These are phyloP conservation scores for Pheosia gnoma DNA, from an alignment of 2,888 invertebrate species.

Conservation along the genomic window DNA sequence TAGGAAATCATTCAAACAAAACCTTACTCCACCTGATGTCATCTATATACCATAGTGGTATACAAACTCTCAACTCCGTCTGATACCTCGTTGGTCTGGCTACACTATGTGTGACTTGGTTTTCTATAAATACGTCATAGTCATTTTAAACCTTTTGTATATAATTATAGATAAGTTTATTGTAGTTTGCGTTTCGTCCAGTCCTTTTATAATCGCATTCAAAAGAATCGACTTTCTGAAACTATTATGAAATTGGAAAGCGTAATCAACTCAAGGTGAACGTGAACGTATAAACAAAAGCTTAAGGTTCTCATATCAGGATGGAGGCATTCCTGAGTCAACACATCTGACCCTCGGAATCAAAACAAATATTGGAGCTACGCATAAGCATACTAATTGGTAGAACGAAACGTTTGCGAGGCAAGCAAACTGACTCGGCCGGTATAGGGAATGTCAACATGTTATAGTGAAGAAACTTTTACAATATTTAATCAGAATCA, in stretches of 20 bases:
- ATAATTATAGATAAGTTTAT: too few species aligned
- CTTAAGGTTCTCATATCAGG: constrained; percentile 2
- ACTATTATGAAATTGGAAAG: neutral
- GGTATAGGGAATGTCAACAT: neutral
- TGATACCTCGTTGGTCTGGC: too few species aligned
- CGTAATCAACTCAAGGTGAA: neutral
- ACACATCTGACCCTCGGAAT: constrained; percentile 10
- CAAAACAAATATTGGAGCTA: constrained; percentile 17
- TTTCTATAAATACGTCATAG: too few species aligned
- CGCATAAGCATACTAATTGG: constrained; percentile 27
- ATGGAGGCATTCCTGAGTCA: constrained; percentile 2
- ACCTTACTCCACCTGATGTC: too few species aligned
- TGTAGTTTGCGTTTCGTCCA: neutral
- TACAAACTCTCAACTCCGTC: too few species aligned
- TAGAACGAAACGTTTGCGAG: constrained; percentile 14
- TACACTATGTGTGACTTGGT: too few species aligned
- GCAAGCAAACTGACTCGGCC: constrained; percentile 2
- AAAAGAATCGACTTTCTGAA: neutral
- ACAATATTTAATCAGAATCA: neutral
- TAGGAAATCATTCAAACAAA: too few species aligned
- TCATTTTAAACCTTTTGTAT: too few species aligned
- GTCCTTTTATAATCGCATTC: neutral
- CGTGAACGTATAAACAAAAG: neutral
- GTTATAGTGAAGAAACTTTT: neutral
- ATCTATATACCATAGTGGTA: too few species aligned